Percentiles rank a stretch among this genome's conserved stretches.
Conservation (phyloP, 2,888 invertebrate species). For the Ethmia dodecea region DNA sequence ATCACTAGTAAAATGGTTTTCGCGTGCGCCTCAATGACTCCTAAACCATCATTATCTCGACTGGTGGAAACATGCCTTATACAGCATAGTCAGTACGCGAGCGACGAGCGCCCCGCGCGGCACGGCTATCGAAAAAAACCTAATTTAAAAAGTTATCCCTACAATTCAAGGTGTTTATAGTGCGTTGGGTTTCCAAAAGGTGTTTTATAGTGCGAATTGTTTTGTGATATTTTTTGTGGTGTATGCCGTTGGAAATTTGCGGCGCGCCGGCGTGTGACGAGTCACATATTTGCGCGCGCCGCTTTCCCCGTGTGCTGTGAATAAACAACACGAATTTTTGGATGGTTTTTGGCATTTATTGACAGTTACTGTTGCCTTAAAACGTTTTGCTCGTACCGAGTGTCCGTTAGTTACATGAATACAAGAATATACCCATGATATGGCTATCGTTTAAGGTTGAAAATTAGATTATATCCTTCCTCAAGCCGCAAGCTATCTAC, state of each 20-base stretch:
- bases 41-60: constrained; percentile 21
- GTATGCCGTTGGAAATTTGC: background rate
- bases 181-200: background rate
- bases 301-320: constrained; percentile 4
- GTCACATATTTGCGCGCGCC: constrained; percentile 2
- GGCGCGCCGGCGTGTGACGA: background rate
- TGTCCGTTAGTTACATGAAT: no score
- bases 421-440: no score
- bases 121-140: background rate
- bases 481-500: no score
- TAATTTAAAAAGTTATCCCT: constrained; percentile 1
- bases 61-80: constrained; percentile 18
- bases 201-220: background rate
- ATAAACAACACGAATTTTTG: background rate
- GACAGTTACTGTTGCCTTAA: no score
- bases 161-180: background rate
- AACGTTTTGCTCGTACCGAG: no score
- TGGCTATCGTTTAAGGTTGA: no score
- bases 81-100: constrained; percentile 19
- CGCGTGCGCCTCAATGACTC: no score
- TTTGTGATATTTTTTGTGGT: constrained; percentile 1
- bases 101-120: constrained; percentile 14
- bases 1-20: no score
- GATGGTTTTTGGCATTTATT: background rate
- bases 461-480: no score